phyloP scores from a whole-genome alignment of 2,113 vertebrate species.

The Zosterops lateralis region DNA sequence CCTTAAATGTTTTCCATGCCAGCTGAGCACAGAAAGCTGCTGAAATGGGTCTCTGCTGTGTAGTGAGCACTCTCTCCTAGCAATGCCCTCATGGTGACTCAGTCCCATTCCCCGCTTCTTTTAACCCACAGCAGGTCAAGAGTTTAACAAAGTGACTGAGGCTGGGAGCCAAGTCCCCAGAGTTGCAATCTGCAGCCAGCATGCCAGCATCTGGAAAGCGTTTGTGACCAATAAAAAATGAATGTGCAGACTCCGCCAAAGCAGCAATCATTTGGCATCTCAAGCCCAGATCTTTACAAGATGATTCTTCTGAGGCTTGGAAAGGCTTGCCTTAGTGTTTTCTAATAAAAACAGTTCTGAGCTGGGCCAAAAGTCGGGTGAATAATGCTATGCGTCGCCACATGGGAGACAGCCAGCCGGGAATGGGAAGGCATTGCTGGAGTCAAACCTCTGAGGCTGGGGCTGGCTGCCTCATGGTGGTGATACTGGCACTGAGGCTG shows the following conservation, averaged over 20 bases:
- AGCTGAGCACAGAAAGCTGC: conserved; percentile 44
- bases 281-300: conserved; percentile 60
- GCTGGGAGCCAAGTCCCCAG: conserved; percentile 66
- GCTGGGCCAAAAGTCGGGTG: conserved; percentile 43
- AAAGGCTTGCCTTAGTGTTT: conserved; percentile 60
- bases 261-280: conserved; percentile 63
- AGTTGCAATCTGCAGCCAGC: conserved; percentile 59
- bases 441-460: neutral
- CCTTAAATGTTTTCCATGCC: conserved; percentile 63
- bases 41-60: conserved; percentile 44
- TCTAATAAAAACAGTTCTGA: conserved; percentile 64
- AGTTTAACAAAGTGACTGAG: conserved; percentile 74
- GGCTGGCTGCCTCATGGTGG: neutral
- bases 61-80: conserved; percentile 9
- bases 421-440: neutral
- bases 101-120: conserved; percentile 56
- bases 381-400: conserved; percentile 31
- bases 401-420: conserved; percentile 50
- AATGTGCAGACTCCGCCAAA: conserved; percentile 66
- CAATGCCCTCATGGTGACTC: conserved; percentile 64
- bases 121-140: conserved; percentile 70
- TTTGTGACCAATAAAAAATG: conserved; percentile 72
- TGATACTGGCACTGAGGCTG: neutral
- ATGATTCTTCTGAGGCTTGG: conserved; percentile 65
- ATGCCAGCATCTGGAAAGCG: conserved; percentile 71